phyloP scores from a whole-genome alignment of 1,140 invertebrate genomes.

The Drosophila sechellia region DNA sequence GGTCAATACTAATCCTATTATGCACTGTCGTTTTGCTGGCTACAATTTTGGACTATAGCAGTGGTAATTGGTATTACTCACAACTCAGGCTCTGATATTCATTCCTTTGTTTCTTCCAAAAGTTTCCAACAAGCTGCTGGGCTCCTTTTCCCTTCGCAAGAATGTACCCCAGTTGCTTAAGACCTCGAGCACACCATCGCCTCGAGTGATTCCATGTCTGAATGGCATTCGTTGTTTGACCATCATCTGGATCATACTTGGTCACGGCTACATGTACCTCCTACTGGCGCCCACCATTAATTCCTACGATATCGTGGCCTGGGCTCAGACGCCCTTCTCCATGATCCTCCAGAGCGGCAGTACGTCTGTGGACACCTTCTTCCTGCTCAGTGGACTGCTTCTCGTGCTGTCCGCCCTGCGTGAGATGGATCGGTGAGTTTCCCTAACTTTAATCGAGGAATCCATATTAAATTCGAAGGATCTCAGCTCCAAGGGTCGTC shows the following conservation, averaged over 20 bases:
- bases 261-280: conserved; percentile 85
- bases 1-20: conserved; percentile 34
- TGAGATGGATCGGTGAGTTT: conserved; percentile 86
- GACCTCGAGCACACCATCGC: conserved; percentile 3
- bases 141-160: conserved; percentile 50
- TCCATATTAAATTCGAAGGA: neutral
- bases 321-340: conserved; percentile 85
- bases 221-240: conserved; percentile 87
- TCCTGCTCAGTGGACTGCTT: conserved; percentile 89
- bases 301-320: conserved; percentile 49
- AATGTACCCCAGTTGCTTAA: conserved; percentile 55
- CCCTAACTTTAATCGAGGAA: neutral
- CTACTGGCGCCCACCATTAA: conserved; percentile 59
- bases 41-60: conserved; percentile 54
- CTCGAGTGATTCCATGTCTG: conserved; percentile 85
- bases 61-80: conserved; percentile 21
- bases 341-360: conserved; percentile 87
- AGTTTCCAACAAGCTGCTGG: conserved; percentile 27
- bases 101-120: neutral
- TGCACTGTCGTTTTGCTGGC: conserved; percentile 36
- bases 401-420: conserved; percentile 88
- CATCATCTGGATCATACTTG: conserved; percentile 89
- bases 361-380: conserved; percentile 89
- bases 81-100: neutral
- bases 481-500: conserved; percentile 39